A percentile compares a stretch with the other conserved stretches of the same genome.
These are phyloP conservation scores for Phyllotreta striolata DNA, from an alignment of 2,888 invertebrate species.

Conservation along the genomic window DNA sequence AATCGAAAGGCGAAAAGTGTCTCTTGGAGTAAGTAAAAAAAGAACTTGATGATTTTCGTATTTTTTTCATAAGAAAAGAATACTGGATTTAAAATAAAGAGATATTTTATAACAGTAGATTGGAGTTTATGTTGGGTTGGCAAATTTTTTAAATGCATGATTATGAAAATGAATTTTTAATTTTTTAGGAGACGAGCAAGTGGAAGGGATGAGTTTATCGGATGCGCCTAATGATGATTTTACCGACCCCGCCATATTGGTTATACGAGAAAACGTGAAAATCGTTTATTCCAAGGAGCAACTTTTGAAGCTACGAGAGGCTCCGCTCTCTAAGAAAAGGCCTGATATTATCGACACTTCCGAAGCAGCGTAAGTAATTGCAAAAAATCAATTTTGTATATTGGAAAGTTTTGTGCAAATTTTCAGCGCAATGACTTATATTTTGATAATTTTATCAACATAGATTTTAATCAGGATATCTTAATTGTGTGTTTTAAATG, in stretches of 20 bases:
- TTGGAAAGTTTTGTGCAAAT: too few relatives aligned
- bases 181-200: conserved; percentile 63
- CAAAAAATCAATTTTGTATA: background rate
- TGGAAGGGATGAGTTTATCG: conserved; percentile 62
- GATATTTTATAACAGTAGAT: too few relatives aligned
- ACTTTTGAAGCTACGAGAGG: conserved; percentile 74
- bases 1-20: conserved; percentile 50
- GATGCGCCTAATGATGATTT: conserved; percentile 60
- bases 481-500: too few relatives aligned
- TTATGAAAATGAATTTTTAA: conserved; percentile 9
- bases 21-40: conserved; percentile 54
- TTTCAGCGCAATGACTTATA: too few relatives aligned
- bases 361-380: conserved; percentile 66
- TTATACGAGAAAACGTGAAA: conserved; percentile 62
- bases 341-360: conserved; percentile 73
- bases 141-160: background rate
- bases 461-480: too few relatives aligned
- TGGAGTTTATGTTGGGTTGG: conserved; percentile 6
- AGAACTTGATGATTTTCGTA: background rate
- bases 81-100: background rate
- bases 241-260: conserved; percentile 64
- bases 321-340: conserved; percentile 73
- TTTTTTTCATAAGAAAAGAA: too few relatives aligned
- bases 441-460: too few relatives aligned
- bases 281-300: conserved; percentile 73